These are phyloP conservation scores for Pogonognathellus flavescens DNA, from an alignment of 1,140 invertebrate genomes.

Conservation along the genomic window DNA sequence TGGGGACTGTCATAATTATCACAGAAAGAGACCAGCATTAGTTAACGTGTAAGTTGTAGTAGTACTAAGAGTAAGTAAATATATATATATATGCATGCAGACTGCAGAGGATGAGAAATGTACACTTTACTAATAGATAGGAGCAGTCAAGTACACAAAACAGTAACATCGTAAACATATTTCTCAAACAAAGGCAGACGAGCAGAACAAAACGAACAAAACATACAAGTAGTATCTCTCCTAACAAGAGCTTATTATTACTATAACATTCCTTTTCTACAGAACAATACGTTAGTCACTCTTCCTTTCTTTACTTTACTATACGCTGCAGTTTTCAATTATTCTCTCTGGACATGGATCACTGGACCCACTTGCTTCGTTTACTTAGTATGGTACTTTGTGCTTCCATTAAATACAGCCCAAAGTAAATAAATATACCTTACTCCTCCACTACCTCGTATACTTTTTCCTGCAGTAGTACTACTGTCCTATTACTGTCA, in stretches of 20 bases:
- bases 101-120: not conserved
- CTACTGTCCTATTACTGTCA: too few species aligned
- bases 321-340: conserved; percentile 16
- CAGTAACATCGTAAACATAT: not conserved
- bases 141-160: not conserved
- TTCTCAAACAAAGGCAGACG: not conserved
- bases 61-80: not conserved
- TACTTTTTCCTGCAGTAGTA: not conserved
- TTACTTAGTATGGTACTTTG: conserved; percentile 7
- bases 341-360: conserved; percentile 23
- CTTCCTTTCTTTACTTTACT: not conserved
- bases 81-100: not conserved
- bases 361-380: not conserved
- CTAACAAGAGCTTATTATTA: not conserved
- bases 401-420: conserved; percentile 23
- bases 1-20: conserved; percentile 64
- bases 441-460: too few species aligned
- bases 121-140: too few species aligned
- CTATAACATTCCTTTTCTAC: too few species aligned
- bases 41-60: not conserved
- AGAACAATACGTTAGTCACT: too few species aligned
- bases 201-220: too few species aligned
- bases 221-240: not conserved
- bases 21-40: conserved; percentile 43
- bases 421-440: not conserved